phyloP scores from a whole-genome alignment of 2,113 vertebrate species.

The Pachyramphus minor region DNA sequence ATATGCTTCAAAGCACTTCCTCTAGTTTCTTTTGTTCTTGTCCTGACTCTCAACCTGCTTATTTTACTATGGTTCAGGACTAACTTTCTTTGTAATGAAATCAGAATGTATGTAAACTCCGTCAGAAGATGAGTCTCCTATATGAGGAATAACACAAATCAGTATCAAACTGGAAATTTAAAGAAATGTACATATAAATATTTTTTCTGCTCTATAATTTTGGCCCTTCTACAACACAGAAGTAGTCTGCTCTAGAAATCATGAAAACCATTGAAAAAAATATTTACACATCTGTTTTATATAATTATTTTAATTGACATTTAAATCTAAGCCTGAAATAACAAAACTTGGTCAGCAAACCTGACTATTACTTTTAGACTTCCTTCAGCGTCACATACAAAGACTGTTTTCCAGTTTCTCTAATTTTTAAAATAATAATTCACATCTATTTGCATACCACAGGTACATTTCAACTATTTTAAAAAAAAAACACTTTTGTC shows the following conservation, averaged over 20 bases:
- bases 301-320: neutral
- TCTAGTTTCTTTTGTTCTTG: neutral
- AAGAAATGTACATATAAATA: neutral
- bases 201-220: neutral
- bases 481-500: neutral
- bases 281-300: neutral
- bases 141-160: neutral
- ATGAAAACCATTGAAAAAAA: neutral
- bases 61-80: neutral
- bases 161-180: neutral
- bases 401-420: neutral
- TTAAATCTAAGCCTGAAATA: neutral
- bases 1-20: neutral
- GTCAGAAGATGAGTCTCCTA: neutral
- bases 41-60: neutral
- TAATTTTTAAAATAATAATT: neutral
- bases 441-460: neutral
- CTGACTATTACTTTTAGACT: neutral
- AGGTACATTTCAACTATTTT: neutral
- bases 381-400: neutral
- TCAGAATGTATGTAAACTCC: neutral
- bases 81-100: neutral
- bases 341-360: neutral
- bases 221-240: neutral
- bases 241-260: neutral